A percentile compares a stretch with the other conserved stretches of the same genome.
phyloP scores from a whole-genome alignment of 2,797 vertebrate species.

The Phalanger gymnotis region DNA sequence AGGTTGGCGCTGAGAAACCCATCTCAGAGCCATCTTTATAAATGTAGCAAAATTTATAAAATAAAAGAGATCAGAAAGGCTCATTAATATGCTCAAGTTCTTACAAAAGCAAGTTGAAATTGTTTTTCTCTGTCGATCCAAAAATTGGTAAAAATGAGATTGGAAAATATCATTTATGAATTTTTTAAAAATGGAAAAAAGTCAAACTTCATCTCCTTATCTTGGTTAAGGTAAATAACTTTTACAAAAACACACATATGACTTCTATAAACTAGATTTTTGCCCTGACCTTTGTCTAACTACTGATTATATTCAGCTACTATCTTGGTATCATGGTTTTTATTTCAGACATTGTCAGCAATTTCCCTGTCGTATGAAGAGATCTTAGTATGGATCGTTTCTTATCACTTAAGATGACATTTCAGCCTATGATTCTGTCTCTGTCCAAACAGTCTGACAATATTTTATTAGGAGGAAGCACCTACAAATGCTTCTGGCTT shows the following conservation, averaged over 20 bases:
- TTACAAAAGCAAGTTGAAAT: neutral
- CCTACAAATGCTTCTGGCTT: constrained; percentile 60
- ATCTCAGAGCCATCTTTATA: neutral
- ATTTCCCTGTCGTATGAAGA: neutral
- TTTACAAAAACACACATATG: neutral
- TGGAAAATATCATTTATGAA: neutral
- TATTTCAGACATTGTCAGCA: neutral
- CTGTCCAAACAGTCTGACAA: constrained; percentile 55
- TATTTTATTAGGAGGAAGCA: constrained; percentile 47
- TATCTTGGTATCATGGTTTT: neutral
- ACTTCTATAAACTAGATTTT: neutral
- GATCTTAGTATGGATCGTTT: neutral
- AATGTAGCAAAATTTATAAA: neutral
- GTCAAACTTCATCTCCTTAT: neutral
- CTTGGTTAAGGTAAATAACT: neutral
- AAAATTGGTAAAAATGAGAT: neutral
- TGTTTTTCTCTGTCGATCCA: neutral
- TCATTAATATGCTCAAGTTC: neutral
- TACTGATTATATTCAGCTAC: neutral
- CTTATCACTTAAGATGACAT: neutral
- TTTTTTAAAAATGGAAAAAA: neutral
- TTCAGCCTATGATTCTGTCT: neutral
- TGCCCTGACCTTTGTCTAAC: neutral
- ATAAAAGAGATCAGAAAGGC: neutral
- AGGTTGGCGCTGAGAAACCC: neutral